phyloP scores from a whole-genome alignment of 2,888 invertebrate species.

The Apamea epomidion region DNA sequence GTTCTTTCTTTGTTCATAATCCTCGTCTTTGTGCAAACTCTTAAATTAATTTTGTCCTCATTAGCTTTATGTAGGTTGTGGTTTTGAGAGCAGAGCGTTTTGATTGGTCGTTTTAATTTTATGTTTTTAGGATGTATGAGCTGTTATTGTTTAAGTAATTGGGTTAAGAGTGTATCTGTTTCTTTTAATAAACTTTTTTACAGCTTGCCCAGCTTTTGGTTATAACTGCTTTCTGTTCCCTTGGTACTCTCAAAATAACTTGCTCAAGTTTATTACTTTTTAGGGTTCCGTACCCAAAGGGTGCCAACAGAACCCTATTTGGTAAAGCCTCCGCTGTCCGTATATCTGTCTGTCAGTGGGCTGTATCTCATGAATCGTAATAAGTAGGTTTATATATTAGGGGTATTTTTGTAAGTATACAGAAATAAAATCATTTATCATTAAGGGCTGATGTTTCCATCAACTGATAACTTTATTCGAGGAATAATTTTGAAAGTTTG shows the following conservation, averaged over 20 bases:
- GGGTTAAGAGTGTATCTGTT: conserved; percentile 12
- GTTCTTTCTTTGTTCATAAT: conserved; percentile 67
- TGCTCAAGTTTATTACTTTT: not conserved
- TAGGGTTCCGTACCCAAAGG: not conserved
- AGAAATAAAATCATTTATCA: too few relatives aligned
- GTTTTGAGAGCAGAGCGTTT: conserved; percentile 22
- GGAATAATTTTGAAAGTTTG: too few relatives aligned
- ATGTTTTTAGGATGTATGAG: conserved; percentile 8
- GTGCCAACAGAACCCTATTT: not conserved
- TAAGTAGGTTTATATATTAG: too few relatives aligned
- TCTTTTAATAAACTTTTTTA: not conserved
- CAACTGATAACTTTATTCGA: too few relatives aligned
- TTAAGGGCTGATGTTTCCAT: too few relatives aligned
- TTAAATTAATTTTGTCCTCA: conserved; percentile 56
- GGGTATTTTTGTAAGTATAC: too few relatives aligned
- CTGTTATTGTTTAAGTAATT: conserved; percentile 8
- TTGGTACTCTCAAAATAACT: not conserved
- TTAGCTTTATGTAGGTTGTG: conserved; percentile 39
- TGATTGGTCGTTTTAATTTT: conserved; percentile 37
- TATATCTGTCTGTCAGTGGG: too few relatives aligned
- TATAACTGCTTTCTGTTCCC: not conserved
- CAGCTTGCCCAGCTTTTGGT: not conserved
- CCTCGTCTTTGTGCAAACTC: conserved; percentile 49
- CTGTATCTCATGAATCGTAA: too few relatives aligned
- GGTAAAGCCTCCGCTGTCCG: not conserved